Percentiles rank a stretch among this genome's conserved stretches.
phyloP scores from a whole-genome alignment of 2,113 vertebrate species.

The Ctenomys sociabilis region DNA sequence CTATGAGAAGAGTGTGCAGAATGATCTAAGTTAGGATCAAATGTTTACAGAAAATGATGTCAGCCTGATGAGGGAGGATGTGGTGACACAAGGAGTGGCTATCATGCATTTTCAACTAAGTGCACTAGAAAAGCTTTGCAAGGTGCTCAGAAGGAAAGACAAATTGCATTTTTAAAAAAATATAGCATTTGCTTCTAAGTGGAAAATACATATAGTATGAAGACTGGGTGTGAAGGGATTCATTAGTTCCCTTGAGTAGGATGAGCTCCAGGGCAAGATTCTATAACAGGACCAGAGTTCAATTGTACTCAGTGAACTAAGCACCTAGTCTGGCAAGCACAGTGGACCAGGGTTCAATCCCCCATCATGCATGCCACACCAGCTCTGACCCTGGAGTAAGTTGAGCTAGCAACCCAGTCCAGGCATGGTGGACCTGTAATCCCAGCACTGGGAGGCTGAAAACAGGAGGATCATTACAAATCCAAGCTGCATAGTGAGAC shows the following conservation, averaged over 20 bases:
- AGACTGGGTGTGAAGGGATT: not conserved
- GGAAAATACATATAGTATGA: not conserved
- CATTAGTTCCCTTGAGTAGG: not conserved
- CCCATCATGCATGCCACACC: no score
- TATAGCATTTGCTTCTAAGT: not conserved
- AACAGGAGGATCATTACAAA: no score
- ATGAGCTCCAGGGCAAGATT: not conserved
- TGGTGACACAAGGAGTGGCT: not conserved
- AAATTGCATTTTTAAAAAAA: not conserved
- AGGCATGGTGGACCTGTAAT: no score
- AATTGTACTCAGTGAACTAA: no score
- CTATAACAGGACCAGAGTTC: not conserved
- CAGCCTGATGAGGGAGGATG: not conserved
- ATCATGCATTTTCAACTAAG: not conserved
- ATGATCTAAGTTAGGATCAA: not conserved
- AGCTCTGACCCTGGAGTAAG: no score
- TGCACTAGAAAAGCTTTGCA: not conserved
- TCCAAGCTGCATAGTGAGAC: no score
- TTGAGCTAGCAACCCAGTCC: no score
- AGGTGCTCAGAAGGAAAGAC: not conserved
- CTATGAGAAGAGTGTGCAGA: not conserved
- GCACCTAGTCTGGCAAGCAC: no score
- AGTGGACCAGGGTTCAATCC: no score
- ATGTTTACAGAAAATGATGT: not conserved
- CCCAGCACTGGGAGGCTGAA: no score